Base-by-base conservation (phyloP, 2,888 invertebrate species). In the Dendrolimus pini region DNA sequence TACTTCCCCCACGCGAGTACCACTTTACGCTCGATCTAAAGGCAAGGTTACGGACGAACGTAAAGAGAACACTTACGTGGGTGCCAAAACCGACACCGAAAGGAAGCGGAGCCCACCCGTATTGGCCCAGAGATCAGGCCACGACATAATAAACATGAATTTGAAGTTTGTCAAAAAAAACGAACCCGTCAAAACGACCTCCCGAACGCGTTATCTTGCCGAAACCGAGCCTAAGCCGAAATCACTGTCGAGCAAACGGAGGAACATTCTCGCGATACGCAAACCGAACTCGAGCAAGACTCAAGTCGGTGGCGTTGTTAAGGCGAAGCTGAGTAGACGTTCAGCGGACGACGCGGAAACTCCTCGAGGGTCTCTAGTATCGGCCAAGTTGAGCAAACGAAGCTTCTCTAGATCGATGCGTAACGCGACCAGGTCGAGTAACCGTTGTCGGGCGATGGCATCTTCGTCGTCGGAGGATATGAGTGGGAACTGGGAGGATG, bases 61-160 rank as follows among this genome's bases (percentile, higher is more conserved):
- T 60, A 90, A 90, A 61, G 90, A 90, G 68, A 90, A 90, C 79
- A 76, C 90, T 1, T 90, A 86, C 77, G 79, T 69, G 13, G 85
- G 82, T 55, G 85, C 82, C 54, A 85, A 85, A 63, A 71, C 74
- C 7, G 87, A 85, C 67, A 41, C 75, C 7, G 86, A 86, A 56
- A 75, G 77, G 30, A 69, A 68, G 52, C 77, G 79, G 52, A 69
- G 66, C 62, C 75, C 77, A 42, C 69, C 76, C 52, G 68, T 75
- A 1, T 72, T 80, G 7, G 76, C 82, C 52, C 82, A 66, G 62
- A 82, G 83, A 60, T 78, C 85, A 62, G 79, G 78, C 0, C 84
- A 78, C 71, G 87, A 87, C 64, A 67, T 84, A 65, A 67, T 75
- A 66, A 77, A 73, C 70, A 61, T 79, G 61, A 78, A 71, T 74